phyloP scores from a whole-genome alignment of 2,113 vertebrate species.

The Scortum barcoo region DNA sequence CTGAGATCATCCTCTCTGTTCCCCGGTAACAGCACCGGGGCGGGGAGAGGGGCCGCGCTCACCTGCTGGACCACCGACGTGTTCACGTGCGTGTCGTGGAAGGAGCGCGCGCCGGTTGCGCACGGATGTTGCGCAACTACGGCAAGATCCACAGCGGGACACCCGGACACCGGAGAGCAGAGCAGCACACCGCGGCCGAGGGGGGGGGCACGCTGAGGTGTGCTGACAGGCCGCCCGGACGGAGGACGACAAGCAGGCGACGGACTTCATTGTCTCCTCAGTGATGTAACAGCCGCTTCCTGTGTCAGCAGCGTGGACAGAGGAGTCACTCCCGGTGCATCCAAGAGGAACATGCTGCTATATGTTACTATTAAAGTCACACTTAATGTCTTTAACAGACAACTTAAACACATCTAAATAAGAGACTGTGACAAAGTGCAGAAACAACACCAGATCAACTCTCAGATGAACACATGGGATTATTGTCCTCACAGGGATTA shows the following conservation, averaged over 20 bases:
- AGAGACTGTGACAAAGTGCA: background rate
- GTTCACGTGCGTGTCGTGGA: background rate
- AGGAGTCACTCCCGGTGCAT: background rate
- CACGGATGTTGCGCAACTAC: background rate
- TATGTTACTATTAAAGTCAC: too few species aligned
- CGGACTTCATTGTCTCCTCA: constrained; percentile 24
- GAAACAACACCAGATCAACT: background rate
- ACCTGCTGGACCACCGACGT: constrained; percentile 1
- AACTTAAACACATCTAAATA: background rate
- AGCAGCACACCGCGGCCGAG: background rate
- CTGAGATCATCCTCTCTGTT: background rate
- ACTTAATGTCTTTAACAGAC: too few species aligned
- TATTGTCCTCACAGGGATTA: background rate
- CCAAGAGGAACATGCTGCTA: too few species aligned
- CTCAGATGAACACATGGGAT: background rate
- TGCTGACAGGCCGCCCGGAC: constrained; percentile 21
- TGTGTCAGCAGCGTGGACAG: background rate
- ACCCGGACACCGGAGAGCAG: background rate
- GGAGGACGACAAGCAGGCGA: constrained; percentile 22
- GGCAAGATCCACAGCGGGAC: background rate
- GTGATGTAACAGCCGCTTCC: background rate
- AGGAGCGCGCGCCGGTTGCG: background rate
- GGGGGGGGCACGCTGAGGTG: background rate
- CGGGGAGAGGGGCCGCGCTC: background rate
- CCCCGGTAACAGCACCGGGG: background rate